Evolutionary conservation across 2,797 vertebrate species (phyloP).

Genomic region (Acanthurus leucopareius): DNA sequence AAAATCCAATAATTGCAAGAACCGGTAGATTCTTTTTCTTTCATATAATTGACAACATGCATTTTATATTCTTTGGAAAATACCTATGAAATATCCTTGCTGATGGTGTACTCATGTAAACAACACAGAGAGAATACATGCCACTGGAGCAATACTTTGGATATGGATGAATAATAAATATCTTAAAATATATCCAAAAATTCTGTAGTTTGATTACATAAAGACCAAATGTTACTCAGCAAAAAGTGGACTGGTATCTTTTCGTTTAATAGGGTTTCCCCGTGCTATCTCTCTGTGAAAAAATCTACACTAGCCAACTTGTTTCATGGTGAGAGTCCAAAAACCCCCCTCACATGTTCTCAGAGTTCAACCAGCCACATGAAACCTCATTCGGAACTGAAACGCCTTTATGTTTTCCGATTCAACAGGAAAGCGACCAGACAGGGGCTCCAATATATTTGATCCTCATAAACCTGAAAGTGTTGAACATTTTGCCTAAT

Average conservation of each 20-base stretch:
- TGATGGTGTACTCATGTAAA: neutral
- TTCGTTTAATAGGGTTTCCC: neutral
- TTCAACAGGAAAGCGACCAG: neutral
- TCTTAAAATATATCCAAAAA: neutral
- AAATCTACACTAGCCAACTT: neutral
- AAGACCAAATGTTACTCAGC: neutral
- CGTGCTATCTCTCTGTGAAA: neutral
- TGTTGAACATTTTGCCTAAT: neutral
- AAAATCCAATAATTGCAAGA: neutral
- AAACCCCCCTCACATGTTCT: constrained; percentile 6
- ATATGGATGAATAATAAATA: neutral
- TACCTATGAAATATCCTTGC: neutral
- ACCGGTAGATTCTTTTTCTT: neutral
- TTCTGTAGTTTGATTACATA: too few relatives aligned
- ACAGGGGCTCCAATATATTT: neutral
- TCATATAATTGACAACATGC: neutral
- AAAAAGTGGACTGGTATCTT: neutral
- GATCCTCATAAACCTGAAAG: neutral
- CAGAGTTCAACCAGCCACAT: constrained; percentile 9
- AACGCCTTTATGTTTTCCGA: constrained; percentile 29
- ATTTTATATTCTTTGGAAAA: neutral
- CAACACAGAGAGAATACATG: neutral
- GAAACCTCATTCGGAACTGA: constrained; percentile 45
- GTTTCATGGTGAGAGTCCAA: constrained; percentile 5
- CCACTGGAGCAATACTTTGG: neutral